Evolutionary conservation across 2,113 vertebrate genomes (phyloP).

Genomic region (Reinhardtius hippoglossoides): DNA sequence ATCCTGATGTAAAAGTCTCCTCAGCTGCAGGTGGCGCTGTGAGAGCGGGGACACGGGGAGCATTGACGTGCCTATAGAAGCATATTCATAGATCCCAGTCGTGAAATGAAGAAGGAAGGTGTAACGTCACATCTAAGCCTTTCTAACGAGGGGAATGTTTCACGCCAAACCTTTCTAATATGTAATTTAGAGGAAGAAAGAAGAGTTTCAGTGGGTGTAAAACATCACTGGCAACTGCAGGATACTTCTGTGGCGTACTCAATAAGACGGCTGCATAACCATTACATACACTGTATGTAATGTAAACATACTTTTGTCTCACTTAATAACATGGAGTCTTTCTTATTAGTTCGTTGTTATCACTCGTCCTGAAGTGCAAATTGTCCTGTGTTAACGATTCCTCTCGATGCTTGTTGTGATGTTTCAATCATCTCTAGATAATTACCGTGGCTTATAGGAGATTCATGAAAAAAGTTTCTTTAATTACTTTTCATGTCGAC

Average conservation of each 20-base stretch:
- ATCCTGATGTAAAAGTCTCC: no score
- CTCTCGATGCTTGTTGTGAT: slow-evolving; percentile 36
- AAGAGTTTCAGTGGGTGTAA: background rate
- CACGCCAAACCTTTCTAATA: background rate
- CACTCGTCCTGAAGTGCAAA: slow-evolving; percentile 18
- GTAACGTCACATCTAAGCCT: no score
- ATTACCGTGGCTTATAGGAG: slow-evolving; percentile 1
- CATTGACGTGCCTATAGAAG: no score
- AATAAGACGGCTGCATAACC: background rate
- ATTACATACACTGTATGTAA: background rate
- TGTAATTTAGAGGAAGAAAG: background rate
- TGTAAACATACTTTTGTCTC: background rate
- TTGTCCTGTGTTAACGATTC: slow-evolving; percentile 26
- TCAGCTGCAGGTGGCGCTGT: no score
- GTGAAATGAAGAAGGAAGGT: no score
- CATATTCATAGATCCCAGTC: no score
- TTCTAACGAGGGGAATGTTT: no score
- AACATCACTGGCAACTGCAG: no score
- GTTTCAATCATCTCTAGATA: slow-evolving; percentile 46
- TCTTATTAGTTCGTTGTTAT: slow-evolving; percentile 7
- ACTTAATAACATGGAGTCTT: background rate
- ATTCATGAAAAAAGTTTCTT: slow-evolving; percentile 5
- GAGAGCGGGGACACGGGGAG: no score
- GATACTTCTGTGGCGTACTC: no score
- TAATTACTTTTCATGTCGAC: background rate